Evolutionary conservation across 1,140 invertebrate genomes (phyloP).

Genomic region (Araneus ventricosus): DNA sequence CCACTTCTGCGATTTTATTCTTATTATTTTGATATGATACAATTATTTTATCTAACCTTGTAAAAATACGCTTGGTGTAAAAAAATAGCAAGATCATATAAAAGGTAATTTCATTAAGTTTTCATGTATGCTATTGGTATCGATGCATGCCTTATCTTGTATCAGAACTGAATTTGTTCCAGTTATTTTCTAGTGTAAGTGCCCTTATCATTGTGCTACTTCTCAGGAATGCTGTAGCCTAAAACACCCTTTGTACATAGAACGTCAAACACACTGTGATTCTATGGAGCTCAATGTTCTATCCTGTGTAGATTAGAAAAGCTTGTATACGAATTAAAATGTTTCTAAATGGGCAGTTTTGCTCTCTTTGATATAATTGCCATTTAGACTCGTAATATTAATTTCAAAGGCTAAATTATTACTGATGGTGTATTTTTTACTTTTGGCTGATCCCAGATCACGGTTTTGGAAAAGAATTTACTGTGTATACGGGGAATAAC

Average conservation of each 20-base stretch:
- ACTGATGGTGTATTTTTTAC: slow-evolving; percentile 45
- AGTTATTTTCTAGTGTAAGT: slow-evolving; percentile 68
- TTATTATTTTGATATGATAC: too few species aligned
- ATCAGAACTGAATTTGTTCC: slow-evolving; percentile 23
- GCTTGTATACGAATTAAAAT: slow-evolving; percentile 57
- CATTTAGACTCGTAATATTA: slow-evolving; percentile 36
- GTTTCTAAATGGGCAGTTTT: slow-evolving; percentile 19
- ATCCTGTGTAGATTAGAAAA: slow-evolving; percentile 41
- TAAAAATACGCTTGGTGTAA: too few species aligned
- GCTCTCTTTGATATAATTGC: slow-evolving; percentile 44
- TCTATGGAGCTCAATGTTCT: slow-evolving; percentile 71
- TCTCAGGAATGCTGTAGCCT: slow-evolving; percentile 70
- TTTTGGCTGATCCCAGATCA: background rate
- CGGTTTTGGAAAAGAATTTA: slow-evolving; percentile 34
- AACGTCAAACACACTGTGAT: slow-evolving; percentile 70
- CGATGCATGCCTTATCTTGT: background rate
- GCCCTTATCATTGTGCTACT: slow-evolving; percentile 72
- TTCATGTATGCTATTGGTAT: background rate
- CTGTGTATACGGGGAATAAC: background rate
- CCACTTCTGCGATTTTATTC: too few species aligned
- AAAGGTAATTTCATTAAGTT: background rate
- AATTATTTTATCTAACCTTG: too few species aligned
- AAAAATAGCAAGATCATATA: background rate
- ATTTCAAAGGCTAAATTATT: slow-evolving; percentile 6
- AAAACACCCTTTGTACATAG: slow-evolving; percentile 51